Percentiles rank a stretch among this genome's conserved stretches.
These are phyloP conservation scores for Orientallactaga bullata DNA, from an alignment of 2,113 vertebrate genomes.

Conservation along the genomic window DNA sequence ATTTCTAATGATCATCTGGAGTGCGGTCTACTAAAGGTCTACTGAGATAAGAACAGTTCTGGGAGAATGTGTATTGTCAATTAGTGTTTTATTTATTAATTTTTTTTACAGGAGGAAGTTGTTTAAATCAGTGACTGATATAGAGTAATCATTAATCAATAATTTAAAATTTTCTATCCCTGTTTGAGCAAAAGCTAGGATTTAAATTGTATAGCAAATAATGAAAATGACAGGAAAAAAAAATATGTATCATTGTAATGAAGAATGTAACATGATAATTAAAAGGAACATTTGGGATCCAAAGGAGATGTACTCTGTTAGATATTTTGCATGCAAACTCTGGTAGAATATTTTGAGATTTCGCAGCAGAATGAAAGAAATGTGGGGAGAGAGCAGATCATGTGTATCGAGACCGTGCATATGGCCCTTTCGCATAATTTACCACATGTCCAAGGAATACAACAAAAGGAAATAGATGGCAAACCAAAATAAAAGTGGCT, in stretches of 20 bases:
- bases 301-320: background rate
- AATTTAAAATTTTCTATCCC: background rate
- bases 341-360: background rate
- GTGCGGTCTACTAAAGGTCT: background rate
- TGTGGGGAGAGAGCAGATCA: background rate
- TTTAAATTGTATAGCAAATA: background rate
- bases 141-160: background rate
- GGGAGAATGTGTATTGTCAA: background rate
- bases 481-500: background rate
- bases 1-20: background rate
- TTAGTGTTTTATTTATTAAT: background rate
- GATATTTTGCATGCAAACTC: background rate
- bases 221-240: background rate
- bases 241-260: background rate
- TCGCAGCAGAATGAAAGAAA: background rate
- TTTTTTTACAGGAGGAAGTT: background rate
- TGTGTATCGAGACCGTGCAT: background rate
- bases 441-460: background rate
- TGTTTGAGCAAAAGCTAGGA: background rate
- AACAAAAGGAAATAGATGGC: background rate
- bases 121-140: background rate
- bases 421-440: rapidly evolving
- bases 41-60: background rate
- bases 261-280: background rate
- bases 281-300: background rate